These are phyloP conservation scores for Xylocopa sonorina DNA, from an alignment of 1,140 invertebrate species.

Conservation along the genomic window DNA sequence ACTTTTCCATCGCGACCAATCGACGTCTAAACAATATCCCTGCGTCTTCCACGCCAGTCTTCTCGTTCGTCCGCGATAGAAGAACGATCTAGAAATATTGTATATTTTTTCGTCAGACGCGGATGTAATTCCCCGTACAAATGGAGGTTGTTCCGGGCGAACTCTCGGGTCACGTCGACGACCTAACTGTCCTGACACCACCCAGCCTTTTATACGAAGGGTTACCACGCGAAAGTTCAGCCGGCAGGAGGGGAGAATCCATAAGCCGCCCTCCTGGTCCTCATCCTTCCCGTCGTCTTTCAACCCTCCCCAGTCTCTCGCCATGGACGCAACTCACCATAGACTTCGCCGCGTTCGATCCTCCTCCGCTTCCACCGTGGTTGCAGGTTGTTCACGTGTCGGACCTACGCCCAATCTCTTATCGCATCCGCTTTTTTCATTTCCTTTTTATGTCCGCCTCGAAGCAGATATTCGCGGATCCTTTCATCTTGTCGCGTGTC, in stretches of 20 bases:
- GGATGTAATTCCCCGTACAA: constrained; percentile 74
- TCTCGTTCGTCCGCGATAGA: no score
- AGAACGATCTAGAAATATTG: constrained; percentile 40
- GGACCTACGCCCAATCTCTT: constrained; percentile 39
- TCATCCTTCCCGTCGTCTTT: constrained; percentile 32
- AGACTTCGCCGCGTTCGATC: constrained; percentile 41
- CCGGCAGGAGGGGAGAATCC: constrained; percentile 59
- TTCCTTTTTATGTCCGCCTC: constrained; percentile 31
- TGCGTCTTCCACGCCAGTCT: no score
- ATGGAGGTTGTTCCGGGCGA: constrained; percentile 72
- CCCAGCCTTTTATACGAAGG: constrained; percentile 70
- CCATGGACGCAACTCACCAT: constrained; percentile 22
- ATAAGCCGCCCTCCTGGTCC: constrained; percentile 60
- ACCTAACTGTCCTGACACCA: constrained; percentile 75
- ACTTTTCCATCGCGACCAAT: no score
- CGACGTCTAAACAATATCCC: no score
- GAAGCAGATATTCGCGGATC: constrained; percentile 15
- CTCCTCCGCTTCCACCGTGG: constrained; percentile 25
- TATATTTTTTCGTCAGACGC: constrained; percentile 52
- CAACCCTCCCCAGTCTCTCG: constrained; percentile 50
- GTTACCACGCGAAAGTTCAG: constrained; percentile 71
- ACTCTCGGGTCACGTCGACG: constrained; percentile 74
- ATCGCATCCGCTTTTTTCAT: constrained; percentile 40
- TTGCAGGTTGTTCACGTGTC: constrained; percentile 37
- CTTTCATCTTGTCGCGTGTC: constrained; percentile 33